These are phyloP conservation scores for Siniperca undulata DNA, from an alignment of 2,797 vertebrate species.

Conservation along the genomic window DNA sequence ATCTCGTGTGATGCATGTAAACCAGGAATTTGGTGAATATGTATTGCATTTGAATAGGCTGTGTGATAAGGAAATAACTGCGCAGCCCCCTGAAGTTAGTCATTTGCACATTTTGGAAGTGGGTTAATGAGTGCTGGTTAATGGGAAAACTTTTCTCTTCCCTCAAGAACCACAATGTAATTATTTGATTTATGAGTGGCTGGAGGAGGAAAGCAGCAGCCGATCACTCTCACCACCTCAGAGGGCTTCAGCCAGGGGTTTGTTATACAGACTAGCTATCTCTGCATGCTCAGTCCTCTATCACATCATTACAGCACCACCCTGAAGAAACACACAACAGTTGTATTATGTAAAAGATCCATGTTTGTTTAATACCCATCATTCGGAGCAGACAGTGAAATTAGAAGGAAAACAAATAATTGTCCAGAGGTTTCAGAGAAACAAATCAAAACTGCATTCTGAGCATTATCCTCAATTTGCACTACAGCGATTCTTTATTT, in stretches of 20 bases:
- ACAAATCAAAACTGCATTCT: constrained; percentile 37
- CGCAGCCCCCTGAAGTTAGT: constrained; percentile 60
- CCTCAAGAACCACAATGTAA: constrained; percentile 67
- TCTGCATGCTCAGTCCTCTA: constrained; percentile 33
- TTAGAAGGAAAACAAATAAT: constrained; percentile 53
- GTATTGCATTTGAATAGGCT: constrained; percentile 27
- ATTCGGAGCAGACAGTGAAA: constrained; percentile 38
- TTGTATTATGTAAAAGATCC: constrained; percentile 35
- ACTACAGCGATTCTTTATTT: constrained; percentile 58
- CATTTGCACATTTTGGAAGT: constrained; percentile 72
- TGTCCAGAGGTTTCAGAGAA: constrained; percentile 42
- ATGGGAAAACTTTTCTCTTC: constrained; percentile 68
- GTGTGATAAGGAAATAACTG: constrained; percentile 42
- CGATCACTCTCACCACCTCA: constrained; percentile 34
- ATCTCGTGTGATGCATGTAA: constrained; percentile 35
- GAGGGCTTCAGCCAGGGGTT: constrained; percentile 41
- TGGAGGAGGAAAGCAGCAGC: constrained; percentile 54
- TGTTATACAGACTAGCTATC: constrained; percentile 33
- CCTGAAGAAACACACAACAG: constrained; percentile 48
- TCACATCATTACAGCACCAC: constrained; percentile 46
- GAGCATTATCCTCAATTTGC: constrained; percentile 47
- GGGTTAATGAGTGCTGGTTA: constrained; percentile 72
- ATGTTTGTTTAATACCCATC: constrained; percentile 46
- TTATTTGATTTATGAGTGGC: constrained; percentile 78
- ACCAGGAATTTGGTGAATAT: constrained; percentile 37